These are phyloP conservation scores for Myotis myotis DNA, from an alignment of 2,797 vertebrate species.

Conservation along the genomic window DNA sequence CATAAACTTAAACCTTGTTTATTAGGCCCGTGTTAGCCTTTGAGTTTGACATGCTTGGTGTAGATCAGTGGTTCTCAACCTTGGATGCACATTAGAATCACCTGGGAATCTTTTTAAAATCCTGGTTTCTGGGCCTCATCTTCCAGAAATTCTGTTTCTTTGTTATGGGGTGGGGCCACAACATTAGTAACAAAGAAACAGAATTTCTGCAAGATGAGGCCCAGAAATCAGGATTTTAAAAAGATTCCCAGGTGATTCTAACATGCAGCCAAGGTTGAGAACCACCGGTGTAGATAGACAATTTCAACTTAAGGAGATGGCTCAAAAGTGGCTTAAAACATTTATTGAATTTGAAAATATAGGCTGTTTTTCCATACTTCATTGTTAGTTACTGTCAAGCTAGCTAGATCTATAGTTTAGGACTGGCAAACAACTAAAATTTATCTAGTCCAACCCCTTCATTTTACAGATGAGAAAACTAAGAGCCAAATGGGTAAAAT, in stretches of 20 bases:
- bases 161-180: no score
- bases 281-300: background rate
- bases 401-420: slow-evolving; percentile 48
- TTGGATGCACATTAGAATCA: no score
- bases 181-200: no score
- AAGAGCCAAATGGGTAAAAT: background rate
- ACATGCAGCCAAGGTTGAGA: no score
- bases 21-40: no score
- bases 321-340: slow-evolving; percentile 57
- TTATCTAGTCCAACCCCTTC: slow-evolving; percentile 13
- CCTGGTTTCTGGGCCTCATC: no score
- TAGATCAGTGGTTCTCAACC: background rate
- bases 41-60: background rate
- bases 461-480: slow-evolving; percentile 58
- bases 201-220: no score
- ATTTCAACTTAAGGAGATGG: slow-evolving; percentile 45
- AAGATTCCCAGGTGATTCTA: no score
- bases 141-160: no score
- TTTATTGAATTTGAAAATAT: slow-evolving; percentile 49
- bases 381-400: slow-evolving; percentile 30
- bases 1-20: no score
- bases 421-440: slow-evolving; percentile 39
- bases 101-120: no score
- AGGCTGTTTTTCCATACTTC: slow-evolving; percentile 35
- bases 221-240: no score